phyloP scores from a whole-genome alignment of 2,888 invertebrate genomes.

The Leptodirus hochenwartii region DNA sequence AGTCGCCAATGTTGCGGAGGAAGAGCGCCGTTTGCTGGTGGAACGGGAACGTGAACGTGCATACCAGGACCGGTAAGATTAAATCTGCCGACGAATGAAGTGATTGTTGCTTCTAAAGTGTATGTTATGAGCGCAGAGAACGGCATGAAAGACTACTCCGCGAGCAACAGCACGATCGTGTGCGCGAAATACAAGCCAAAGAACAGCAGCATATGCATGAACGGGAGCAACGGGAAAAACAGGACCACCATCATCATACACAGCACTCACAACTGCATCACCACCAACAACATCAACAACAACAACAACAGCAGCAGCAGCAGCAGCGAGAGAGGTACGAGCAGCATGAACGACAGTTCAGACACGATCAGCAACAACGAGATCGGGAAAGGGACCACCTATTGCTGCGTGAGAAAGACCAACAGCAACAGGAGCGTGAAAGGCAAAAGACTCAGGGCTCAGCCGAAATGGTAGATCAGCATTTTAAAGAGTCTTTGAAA shows the following conservation, averaged over 20 bases:
- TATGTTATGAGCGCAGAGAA: conserved; percentile 1
- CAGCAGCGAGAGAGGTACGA: conserved; percentile 30
- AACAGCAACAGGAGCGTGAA: conserved; percentile 34
- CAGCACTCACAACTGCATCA: too few relatives aligned
- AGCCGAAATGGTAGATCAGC: conserved; percentile 62
- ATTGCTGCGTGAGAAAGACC: conserved; percentile 30
- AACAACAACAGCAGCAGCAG: conserved; percentile 33
- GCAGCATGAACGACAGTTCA: conserved; percentile 29
- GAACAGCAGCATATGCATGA: too few relatives aligned
- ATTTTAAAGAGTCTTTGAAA: conserved; percentile 76
- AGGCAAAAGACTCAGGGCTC: conserved; percentile 37
- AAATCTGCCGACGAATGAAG: too few relatives aligned
- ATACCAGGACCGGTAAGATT: too few relatives aligned
- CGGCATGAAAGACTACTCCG: conserved; percentile 34
- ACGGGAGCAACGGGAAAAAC: too few relatives aligned
- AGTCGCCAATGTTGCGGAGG: conserved; percentile 10
- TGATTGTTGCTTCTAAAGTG: background rate
- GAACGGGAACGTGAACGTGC: background rate
- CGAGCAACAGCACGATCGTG: conserved; percentile 29
- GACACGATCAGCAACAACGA: conserved; percentile 32
- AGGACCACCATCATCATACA: too few relatives aligned
- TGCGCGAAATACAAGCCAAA: too few relatives aligned
- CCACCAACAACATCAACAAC: too few relatives aligned
- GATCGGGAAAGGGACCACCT: conserved; percentile 31
- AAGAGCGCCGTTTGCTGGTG: background rate